These are phyloP conservation scores for Lampris incognitus DNA, from an alignment of 2,113 vertebrate species.

Conservation along the genomic window DNA sequence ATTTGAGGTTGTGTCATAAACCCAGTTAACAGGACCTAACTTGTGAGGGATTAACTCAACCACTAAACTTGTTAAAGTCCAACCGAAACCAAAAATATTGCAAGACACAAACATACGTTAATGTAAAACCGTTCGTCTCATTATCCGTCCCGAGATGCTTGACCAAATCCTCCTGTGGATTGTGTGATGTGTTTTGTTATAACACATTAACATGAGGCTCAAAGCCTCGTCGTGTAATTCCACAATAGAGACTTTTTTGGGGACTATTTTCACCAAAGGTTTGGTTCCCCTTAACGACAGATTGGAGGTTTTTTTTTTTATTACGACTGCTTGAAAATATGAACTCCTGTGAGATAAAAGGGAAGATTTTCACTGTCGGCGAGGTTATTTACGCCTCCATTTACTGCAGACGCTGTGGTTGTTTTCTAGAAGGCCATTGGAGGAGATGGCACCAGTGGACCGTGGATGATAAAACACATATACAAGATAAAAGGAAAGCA, in stretches of 20 bases:
- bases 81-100: no score
- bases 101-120: no score
- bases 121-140: no score
- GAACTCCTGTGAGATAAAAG: slow-evolving; percentile 1
- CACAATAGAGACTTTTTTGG: not conserved
- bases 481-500: slow-evolving; percentile 29
- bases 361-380: not conserved
- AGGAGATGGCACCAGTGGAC: not conserved
- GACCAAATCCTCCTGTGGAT: no score
- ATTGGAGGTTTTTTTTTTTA: not conserved
- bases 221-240: not conserved
- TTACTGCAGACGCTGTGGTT: slow-evolving; percentile 7
- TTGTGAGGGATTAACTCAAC: no score
- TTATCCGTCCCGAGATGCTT: no score
- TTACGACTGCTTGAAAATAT: not conserved
- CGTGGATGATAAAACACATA: slow-evolving; percentile 11
- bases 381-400: not conserved
- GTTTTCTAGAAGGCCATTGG: not conserved
- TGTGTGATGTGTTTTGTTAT: no score
- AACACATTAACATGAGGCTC: no score
- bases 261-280: not conserved
- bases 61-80: no score
- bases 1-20: not conserved
- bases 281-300: not conserved
- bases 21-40: no score